A percentile compares a stretch with the other conserved stretches of the same genome.
phyloP scores from a whole-genome alignment of 2,113 vertebrate genomes.

The Isurus oxyrinchus region DNA sequence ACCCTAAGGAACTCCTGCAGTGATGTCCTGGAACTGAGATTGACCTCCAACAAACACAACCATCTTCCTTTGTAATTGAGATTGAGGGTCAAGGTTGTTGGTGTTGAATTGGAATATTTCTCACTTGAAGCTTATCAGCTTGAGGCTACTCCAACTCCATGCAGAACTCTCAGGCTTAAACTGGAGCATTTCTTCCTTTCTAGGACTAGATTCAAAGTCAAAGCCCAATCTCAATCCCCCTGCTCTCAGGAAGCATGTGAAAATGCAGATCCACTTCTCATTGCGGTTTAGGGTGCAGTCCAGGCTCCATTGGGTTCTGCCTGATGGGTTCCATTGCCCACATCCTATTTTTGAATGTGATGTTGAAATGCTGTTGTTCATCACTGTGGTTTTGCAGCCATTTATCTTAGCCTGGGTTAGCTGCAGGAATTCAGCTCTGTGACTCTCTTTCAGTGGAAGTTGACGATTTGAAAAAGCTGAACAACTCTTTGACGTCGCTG shows the following conservation, averaged over 20 bases:
- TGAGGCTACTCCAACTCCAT: neutral
- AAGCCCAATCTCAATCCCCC: neutral
- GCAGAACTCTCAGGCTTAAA: neutral
- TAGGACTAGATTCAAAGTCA: neutral
- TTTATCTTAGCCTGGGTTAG: neutral
- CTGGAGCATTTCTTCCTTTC: neutral
- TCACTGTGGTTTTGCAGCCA: neutral
- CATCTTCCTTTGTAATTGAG: neutral
- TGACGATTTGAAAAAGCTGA: constrained; percentile 96
- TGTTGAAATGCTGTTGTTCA: neutral
- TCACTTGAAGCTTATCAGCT: neutral
- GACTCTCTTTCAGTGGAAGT: constrained; percentile 74
- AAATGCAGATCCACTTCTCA: no score
- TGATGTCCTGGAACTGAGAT: no score
- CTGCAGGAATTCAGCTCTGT: neutral
- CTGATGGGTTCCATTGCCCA: neutral
- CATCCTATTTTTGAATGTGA: neutral
- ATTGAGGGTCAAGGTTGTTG: neutral
- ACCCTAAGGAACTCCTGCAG: no score
- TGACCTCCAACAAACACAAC: no score
- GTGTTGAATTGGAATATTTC: neutral
- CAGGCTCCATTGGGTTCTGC: no score
- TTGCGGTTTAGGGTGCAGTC: neutral
- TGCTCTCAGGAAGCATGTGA: neutral
- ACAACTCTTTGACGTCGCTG: constrained; percentile 83